A percentile compares a stretch with the other conserved stretches of the same genome.
Evolutionary conservation across 2,797 vertebrate species (phyloP).

Genomic region (Centropyge bicolor): DNA sequence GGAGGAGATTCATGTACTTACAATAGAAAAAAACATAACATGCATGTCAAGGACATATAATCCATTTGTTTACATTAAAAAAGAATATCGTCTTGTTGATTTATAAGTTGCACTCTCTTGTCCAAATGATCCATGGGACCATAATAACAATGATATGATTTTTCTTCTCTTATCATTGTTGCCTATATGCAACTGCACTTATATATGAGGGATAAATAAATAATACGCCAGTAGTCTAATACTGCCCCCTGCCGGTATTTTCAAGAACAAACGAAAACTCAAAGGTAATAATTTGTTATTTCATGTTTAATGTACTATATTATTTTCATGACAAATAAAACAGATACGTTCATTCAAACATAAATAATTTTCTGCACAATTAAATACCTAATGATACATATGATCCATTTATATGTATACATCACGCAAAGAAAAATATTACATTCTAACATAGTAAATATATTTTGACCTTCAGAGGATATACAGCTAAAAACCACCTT

Average conservation of each 20-base stretch:
- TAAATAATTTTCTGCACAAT: conserved; percentile 12
- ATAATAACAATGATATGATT: conserved; percentile 19
- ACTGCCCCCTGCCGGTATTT: conserved; percentile 72
- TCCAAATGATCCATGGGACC: neutral
- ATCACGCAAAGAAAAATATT: conserved; percentile 27
- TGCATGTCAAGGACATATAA: conserved; percentile 41
- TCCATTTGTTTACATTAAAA: conserved; percentile 21
- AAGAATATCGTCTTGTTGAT: neutral
- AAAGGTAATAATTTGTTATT: neutral
- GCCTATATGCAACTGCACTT: neutral
- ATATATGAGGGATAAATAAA: conserved; percentile 34
- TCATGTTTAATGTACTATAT: conserved; percentile 11
- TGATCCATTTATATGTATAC: neutral
- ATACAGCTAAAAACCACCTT: conserved; percentile 41
- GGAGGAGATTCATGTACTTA: conserved; percentile 22
- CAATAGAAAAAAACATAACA: conserved; percentile 29
- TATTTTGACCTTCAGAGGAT: conserved; percentile 8
- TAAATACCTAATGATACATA: neutral
- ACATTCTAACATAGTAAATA: conserved; percentile 26
- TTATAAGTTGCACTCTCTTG: neutral
- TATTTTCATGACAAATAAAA: conserved; percentile 24
- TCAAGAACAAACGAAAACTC: neutral
- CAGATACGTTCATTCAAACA: conserved; percentile 26
- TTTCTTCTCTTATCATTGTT: conserved; percentile 24
- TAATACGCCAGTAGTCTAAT: conserved; percentile 48